Percentiles rank a stretch among this genome's conserved stretches.
These are phyloP conservation scores for Ictidomys tridecemlineatus DNA, from an alignment of 2,113 vertebrate species.

Conservation along the genomic window DNA sequence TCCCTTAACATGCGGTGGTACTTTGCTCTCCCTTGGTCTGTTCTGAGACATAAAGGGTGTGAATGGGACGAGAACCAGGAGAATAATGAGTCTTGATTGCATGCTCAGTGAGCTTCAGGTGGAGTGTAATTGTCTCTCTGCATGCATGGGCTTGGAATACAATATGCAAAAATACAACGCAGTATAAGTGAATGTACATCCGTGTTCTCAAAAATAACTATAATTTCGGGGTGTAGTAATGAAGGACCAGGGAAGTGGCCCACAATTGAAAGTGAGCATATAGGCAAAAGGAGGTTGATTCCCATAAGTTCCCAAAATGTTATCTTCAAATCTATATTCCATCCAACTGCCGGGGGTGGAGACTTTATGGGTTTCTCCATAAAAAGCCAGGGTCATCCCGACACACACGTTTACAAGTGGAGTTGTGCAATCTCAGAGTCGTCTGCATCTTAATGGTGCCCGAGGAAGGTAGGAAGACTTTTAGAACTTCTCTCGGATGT, in stretches of 20 bases:
- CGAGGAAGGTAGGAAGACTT: conserved; percentile 79
- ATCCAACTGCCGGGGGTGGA: conserved; percentile 33
- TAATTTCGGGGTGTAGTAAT: conserved; percentile 81
- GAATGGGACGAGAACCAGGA: conserved; percentile 61
- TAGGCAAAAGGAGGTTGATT: conserved; percentile 58
- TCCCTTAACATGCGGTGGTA: conserved; percentile 20
- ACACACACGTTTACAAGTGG: conserved; percentile 80
- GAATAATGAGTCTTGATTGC: conserved; percentile 75
- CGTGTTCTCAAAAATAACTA: conserved; percentile 76
- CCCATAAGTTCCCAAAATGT: conserved; percentile 61
- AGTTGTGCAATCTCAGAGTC: conserved; percentile 83
- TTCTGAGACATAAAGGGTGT: conserved; percentile 51
- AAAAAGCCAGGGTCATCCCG: conserved; percentile 80
- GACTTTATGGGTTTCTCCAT: conserved; percentile 82
- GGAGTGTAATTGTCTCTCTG: conserved; percentile 70
- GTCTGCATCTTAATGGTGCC: conserved; percentile 82
- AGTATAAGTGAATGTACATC: conserved; percentile 58
- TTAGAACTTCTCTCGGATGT: conserved; percentile 78
- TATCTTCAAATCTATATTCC: conserved; percentile 76
- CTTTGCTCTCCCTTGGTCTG: conserved; percentile 51
- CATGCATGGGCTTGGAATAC: conserved; percentile 72
- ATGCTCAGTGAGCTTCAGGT: conserved; percentile 57
- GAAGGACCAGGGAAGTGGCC: conserved; percentile 40
- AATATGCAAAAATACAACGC: conserved; percentile 70
- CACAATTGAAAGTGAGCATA: conserved; percentile 64